These are phyloP conservation scores for Pharmacophagus antenor DNA, from an alignment of 2,888 invertebrate genomes.

Conservation along the genomic window DNA sequence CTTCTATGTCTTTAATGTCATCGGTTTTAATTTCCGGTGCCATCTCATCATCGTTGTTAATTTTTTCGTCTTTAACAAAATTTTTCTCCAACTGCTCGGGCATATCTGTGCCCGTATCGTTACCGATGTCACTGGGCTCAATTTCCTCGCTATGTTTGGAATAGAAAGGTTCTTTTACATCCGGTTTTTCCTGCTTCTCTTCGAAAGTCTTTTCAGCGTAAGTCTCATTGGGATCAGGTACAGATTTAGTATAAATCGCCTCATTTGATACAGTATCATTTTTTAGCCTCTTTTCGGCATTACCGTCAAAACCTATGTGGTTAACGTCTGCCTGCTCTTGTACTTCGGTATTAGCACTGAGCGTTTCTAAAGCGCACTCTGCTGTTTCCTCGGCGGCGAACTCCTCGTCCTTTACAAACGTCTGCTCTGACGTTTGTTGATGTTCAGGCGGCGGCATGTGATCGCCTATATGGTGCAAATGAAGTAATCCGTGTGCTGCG, in stretches of 20 bases:
- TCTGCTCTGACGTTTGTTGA: conserved; percentile 61
- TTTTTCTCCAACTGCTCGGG: conserved; percentile 19
- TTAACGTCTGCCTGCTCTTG: conserved; percentile 48
- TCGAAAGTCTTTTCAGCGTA: conserved; percentile 46
- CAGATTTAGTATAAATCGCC: conserved; percentile 55
- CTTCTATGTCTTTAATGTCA: conserved; percentile 33
- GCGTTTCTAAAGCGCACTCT: conserved; percentile 53
- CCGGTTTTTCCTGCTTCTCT: conserved; percentile 43
- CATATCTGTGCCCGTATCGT: conserved; percentile 29
- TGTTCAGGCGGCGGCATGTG: conserved; percentile 55
- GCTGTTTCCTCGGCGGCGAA: conserved; percentile 48
- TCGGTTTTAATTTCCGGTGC: conserved; percentile 26
- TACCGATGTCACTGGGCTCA: conserved; percentile 41
- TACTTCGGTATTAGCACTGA: conserved; percentile 46
- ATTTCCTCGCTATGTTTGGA: conserved; percentile 53
- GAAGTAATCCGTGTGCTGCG: conserved; percentile 68
- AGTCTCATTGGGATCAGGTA: conserved; percentile 57
- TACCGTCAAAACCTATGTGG: conserved; percentile 54
- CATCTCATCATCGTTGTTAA: conserved; percentile 31
- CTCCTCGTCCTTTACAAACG: conserved; percentile 61
- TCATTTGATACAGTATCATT: conserved; percentile 45
- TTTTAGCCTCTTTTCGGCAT: conserved; percentile 59
- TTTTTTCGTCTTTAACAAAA: conserved; percentile 35
- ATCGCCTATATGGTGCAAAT: conserved; percentile 66
- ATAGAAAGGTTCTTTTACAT: conserved; percentile 36